Percentiles rank a stretch among this genome's conserved stretches.
Evolutionary conservation across 2,113 vertebrate genomes (phyloP).

Genomic region (Rattus rattus): DNA sequence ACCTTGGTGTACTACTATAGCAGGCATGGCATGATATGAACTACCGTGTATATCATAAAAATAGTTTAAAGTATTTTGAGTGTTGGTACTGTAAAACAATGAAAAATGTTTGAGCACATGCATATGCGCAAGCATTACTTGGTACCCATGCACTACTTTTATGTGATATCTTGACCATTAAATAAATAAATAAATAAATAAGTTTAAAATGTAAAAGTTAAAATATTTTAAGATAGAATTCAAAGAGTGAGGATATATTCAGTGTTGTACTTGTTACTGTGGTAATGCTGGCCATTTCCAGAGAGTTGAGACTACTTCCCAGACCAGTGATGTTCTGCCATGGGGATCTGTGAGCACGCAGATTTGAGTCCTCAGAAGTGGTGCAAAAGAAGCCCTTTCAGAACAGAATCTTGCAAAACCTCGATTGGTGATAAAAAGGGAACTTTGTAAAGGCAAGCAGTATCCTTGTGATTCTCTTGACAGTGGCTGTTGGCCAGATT

Average conservation of each 20-base stretch:
- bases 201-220: not conserved
- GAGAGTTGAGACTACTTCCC: not conserved
- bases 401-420: not conserved
- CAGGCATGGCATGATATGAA: no score
- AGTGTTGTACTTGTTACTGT: no score
- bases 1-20: not conserved
- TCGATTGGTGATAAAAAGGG: not conserved
- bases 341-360: not conserved
- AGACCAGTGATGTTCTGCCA: not conserved
- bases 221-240: not conserved
- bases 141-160: not conserved
- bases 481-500: constrained; percentile 96
- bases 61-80: not conserved
- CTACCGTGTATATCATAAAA: not conserved
- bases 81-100: not conserved
- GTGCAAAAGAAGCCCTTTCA: not conserved
- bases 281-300: not conserved
- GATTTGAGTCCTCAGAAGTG: not conserved
- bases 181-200: not conserved
- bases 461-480: constrained; percentile 79
- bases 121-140: not conserved
- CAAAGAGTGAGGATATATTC: not conserved
- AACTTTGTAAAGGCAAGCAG: not conserved
- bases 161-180: not conserved
- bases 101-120: not conserved